Evolutionary conservation across 2,113 vertebrate genomes (phyloP).

Genomic region (Gobius niger): DNA sequence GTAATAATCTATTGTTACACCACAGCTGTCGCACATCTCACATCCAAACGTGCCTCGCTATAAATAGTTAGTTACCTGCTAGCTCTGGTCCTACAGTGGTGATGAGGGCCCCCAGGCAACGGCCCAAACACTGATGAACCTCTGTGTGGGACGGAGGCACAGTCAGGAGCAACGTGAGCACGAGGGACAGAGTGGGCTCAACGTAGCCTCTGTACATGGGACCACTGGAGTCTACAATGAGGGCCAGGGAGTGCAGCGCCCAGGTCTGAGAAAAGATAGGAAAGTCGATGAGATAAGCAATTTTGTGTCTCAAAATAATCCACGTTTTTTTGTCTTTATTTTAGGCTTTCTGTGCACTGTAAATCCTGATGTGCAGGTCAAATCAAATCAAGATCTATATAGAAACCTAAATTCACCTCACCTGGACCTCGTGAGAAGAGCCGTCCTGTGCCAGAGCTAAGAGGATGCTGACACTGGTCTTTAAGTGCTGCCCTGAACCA

Average conservation of each 20-base stretch:
- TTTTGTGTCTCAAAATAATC: background rate
- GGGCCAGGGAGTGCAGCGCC: conserved; percentile 96
- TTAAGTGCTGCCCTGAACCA: conserved; percentile 97
- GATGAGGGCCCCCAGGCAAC: conserved; percentile 96
- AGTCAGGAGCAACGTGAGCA: conserved; percentile 92
- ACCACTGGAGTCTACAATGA: conserved; percentile 98
- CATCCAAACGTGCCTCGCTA: background rate
- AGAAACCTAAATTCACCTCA: conserved; percentile 57
- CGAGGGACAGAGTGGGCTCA: conserved; percentile 93
- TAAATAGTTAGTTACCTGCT: conserved; percentile 81
- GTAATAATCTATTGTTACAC: too few species aligned
- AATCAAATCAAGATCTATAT: background rate
- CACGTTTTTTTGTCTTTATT: background rate
- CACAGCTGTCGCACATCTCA: background rate
- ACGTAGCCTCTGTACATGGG: conserved; percentile 99
- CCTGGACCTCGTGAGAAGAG: conserved; percentile 97
- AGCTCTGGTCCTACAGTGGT: conserved; percentile 97
- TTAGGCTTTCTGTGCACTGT: background rate
- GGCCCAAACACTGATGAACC: conserved; percentile 96
- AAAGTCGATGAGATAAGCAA: background rate
- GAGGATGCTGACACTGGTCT: conserved; percentile 98
- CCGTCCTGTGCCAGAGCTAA: conserved; percentile 95
- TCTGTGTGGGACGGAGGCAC: conserved; percentile 96
- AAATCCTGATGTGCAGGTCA: background rate
- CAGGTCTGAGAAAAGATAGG: conserved; percentile 81